Evolutionary conservation across 2,113 vertebrate species (phyloP), one percentile per base, ranked within the genome.

Genomic region (Panurus biarmicus): DNA sequence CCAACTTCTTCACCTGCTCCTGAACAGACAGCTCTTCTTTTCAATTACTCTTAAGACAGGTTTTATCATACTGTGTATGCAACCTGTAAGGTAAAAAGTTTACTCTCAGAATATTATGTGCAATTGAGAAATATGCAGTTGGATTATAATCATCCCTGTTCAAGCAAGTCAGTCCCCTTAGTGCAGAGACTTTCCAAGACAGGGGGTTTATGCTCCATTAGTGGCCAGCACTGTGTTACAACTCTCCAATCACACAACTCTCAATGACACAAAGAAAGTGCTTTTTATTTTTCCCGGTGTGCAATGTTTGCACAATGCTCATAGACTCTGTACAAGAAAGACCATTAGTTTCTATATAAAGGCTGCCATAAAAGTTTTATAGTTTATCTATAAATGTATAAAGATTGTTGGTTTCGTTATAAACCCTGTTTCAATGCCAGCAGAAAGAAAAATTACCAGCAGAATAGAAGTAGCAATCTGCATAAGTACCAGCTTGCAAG

Each of bases 341-440:
- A 94, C 92, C 97, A 96, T 95, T 97, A 94, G 93, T 96, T 97
- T 97, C 97, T 97, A 98, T 96, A 97, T 97, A 97, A 97, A 97
- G 95, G 96, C 86, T 95, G 92, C 91, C 87, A 94, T 98, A 97
- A 97, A 98, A 94, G 83, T 95, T 97, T 98, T 97, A 98, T 56
- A 85, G 97, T 97, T 98, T 97, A 91, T 91, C 96, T 96, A 96
- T 97, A 98, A 98, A 97, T 87, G 96, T 92, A 97, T 93, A 94
- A 96, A 97, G 96, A 97, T 97, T 97, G 97, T 61, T 97, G 86
- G 93, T 96, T 97, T 97, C 84, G 79, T 97, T 97, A 96, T 80
- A 96, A 94, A 89, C 92, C 93, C 90, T 82, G 74, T 95, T 96
- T 91, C 95, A 81, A 83, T 71, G 95, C 91, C 96, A 97, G 85